Evolutionary conservation across 2,113 vertebrate genomes (phyloP).

Genomic region (Grammomys dolichurus): DNA sequence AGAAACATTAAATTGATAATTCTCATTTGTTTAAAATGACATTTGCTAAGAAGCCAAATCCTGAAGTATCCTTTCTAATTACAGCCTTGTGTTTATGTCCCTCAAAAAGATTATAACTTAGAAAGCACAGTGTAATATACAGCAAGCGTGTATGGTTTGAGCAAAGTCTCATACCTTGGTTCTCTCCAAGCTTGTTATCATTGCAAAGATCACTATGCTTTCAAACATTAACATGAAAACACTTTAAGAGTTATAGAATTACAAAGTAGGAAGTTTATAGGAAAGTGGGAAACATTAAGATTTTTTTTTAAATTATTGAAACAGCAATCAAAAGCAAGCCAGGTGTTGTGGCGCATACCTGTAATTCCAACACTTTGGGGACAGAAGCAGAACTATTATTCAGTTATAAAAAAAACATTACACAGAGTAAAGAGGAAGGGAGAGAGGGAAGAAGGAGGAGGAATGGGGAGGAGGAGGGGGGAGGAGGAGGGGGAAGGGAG

Average conservation of each 20-base stretch:
- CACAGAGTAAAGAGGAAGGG: not conserved
- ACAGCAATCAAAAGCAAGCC: not conserved
- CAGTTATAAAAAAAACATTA: not conserved
- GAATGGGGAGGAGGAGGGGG: no score
- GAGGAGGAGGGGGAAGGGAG: not conserved
- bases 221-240: slow-evolving; percentile 49
- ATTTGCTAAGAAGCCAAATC: slow-evolving; percentile 57
- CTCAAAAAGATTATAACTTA: slow-evolving; percentile 60
- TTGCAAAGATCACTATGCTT: not conserved
- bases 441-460: no score
- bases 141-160: not conserved
- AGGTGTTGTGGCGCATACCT: not conserved
- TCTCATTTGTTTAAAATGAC: slow-evolving; percentile 57
- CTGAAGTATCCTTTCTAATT: slow-evolving; percentile 62
- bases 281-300: slow-evolving; percentile 31
- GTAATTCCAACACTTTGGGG: not conserved
- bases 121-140: slow-evolving; percentile 9
- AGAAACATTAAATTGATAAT: slow-evolving; percentile 53
- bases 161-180: not conserved
- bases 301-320: slow-evolving; percentile 26
- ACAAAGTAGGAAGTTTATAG: not conserved
- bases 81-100: slow-evolving; percentile 2
- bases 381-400: not conserved
- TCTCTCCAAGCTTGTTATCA: slow-evolving; percentile 44
- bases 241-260: slow-evolving; percentile 22